Percentiles rank a stretch among this genome's conserved stretches.
These are phyloP conservation scores for Plectropomus leopardus DNA, from an alignment of 2,113 vertebrate genomes.

Conservation along the genomic window DNA sequence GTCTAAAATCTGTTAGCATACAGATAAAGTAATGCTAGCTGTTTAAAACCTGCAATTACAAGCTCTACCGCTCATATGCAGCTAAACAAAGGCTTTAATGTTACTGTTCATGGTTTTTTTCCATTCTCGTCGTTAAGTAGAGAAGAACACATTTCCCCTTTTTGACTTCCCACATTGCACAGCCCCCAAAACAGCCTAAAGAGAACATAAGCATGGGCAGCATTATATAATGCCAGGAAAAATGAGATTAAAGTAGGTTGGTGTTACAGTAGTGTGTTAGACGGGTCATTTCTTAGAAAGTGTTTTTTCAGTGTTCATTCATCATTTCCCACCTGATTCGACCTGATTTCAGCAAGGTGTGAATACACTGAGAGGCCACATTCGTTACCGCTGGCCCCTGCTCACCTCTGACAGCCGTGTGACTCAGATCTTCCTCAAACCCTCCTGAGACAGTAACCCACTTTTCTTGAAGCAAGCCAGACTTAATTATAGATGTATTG, in stretches of 20 bases:
- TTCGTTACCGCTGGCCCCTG: neutral
- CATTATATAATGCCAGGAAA: no score
- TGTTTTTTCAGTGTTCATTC: neutral
- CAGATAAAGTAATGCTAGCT: neutral
- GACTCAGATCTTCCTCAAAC: neutral
- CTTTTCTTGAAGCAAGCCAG: neutral
- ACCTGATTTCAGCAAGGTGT: constrained; percentile 36
- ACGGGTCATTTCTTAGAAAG: neutral
- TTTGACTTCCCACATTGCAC: neutral
- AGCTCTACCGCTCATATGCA: constrained; percentile 7
- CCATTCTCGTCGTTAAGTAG: neutral
- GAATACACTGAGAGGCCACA: neutral
- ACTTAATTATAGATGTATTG: neutral
- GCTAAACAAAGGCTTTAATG: constrained; percentile 20
- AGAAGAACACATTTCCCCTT: neutral
- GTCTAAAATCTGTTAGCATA: neutral
- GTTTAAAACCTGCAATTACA: constrained; percentile 24
- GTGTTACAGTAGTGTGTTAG: neutral
- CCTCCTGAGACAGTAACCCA: neutral
- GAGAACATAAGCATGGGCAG: neutral
- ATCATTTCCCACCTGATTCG: constrained; percentile 9
- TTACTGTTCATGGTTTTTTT: neutral
- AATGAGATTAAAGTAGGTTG: neutral
- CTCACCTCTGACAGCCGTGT: neutral
- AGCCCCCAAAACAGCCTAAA: neutral